Evolutionary conservation across 1,140 invertebrate genomes (phyloP).

Genomic region (Drosophila busckii): DNA sequence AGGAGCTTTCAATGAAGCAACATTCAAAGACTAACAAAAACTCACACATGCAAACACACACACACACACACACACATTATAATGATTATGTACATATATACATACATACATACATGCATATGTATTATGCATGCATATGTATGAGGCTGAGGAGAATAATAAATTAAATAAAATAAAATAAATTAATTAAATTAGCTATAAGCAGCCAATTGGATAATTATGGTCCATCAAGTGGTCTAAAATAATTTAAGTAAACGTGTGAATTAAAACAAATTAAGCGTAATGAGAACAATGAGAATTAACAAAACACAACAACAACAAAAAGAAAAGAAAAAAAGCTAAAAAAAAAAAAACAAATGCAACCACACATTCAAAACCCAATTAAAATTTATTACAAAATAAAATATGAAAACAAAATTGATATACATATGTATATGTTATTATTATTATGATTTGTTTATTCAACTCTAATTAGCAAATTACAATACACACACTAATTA

Average conservation of each 20-base stretch:
- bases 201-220: constrained; percentile 46
- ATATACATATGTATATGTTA: constrained; percentile 12
- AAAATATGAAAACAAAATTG: constrained; percentile 39
- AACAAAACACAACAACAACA: constrained; percentile 6
- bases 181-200: constrained; percentile 30
- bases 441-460: no score
- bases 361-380: constrained; percentile 35
- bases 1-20: no score
- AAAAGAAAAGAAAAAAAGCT: neutral
- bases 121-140: constrained; percentile 37
- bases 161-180: constrained; percentile 16
- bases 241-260: constrained; percentile 54
- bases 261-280: constrained; percentile 9
- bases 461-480: neutral
- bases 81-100: no score
- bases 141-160: constrained; percentile 37
- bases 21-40: neutral
- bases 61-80: constrained; percentile 23
- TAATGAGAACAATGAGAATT: constrained; percentile 1
- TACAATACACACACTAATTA: neutral
- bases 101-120: constrained; percentile 17
- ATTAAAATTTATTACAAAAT: constrained; percentile 48
- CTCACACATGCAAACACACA: constrained; percentile 21
- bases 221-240: constrained; percentile 45
- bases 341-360: constrained; percentile 10